Evolutionary conservation across 2,113 vertebrate genomes (phyloP).

Genomic region (Capra hircus): DNA sequence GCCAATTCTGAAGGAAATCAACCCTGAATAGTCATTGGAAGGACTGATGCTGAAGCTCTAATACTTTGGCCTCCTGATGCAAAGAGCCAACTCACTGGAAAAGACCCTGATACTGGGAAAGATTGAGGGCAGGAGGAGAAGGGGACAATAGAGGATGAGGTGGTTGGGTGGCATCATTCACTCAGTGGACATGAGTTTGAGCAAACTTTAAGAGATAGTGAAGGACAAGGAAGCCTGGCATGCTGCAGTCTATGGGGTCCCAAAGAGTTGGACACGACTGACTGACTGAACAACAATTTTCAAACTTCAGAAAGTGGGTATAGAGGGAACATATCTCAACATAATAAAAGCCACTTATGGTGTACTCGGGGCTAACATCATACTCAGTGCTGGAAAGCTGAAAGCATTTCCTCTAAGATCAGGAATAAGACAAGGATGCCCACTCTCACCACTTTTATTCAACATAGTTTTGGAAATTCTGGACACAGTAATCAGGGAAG

Average conservation of each 20-base stretch:
- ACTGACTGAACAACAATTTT: not conserved
- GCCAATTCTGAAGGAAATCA: not conserved
- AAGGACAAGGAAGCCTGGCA: not conserved
- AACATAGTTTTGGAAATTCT: not conserved
- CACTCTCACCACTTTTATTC: not conserved
- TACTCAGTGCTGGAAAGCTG: not conserved
- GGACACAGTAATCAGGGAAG: not conserved
- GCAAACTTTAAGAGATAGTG: not conserved
- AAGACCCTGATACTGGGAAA: not conserved
- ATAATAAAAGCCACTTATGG: not conserved
- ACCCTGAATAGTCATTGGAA: not conserved
- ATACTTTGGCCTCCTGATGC: not conserved
- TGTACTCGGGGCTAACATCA: not conserved
- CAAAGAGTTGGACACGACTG: not conserved
- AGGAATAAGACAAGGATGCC: not conserved
- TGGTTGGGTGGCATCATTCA: not conserved
- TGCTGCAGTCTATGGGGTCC: not conserved
- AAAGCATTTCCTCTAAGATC: not conserved
- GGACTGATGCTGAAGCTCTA: not conserved
- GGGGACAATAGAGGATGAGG: not conserved
- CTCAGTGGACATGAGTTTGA: not conserved
- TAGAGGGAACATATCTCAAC: not conserved
- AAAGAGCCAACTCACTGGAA: not conserved
- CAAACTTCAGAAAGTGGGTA: not conserved
- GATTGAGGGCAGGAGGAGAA: not conserved